Evolutionary conservation across 2,888 invertebrate genomes (phyloP).

Genomic region (Octonoba sinensis): DNA sequence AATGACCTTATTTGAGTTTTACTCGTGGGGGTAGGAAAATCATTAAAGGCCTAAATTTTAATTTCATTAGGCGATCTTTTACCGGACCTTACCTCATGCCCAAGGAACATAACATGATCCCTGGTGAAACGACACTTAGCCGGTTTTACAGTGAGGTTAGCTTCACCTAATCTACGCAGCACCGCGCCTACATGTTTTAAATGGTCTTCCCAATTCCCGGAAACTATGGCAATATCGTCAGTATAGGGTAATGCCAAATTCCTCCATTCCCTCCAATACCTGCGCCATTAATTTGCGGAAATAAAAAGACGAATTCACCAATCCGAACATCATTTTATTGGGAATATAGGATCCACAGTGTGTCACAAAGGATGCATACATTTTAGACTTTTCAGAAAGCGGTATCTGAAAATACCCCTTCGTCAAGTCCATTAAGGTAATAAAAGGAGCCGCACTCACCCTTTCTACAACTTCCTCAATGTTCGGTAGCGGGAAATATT

Average conservation of each 20-base stretch:
- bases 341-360: neutral
- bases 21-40: no score
- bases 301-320: neutral
- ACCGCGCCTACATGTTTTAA: slow-evolving; percentile 7
- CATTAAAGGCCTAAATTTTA: no score
- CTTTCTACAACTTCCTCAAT: neutral
- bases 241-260: neutral
- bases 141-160: slow-evolving; percentile 3
- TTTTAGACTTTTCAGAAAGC: neutral
- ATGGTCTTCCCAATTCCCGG: slow-evolving; percentile 27
- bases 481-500: neutral
- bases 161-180: neutral
- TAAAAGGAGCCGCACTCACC: neutral
- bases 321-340: neutral
- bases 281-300: neutral
- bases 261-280: neutral
- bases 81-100: no score
- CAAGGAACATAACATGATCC: no score
- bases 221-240: slow-evolving; percentile 23
- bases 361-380: neutral
- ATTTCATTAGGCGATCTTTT: no score
- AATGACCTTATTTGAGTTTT: no score
- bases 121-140: neutral
- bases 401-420: neutral
- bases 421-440: neutral